Evolutionary conservation across 2,797 vertebrate species (phyloP), one percentile per base, ranked within the genome.

Genomic region (Hippocampus kuda): DNA sequence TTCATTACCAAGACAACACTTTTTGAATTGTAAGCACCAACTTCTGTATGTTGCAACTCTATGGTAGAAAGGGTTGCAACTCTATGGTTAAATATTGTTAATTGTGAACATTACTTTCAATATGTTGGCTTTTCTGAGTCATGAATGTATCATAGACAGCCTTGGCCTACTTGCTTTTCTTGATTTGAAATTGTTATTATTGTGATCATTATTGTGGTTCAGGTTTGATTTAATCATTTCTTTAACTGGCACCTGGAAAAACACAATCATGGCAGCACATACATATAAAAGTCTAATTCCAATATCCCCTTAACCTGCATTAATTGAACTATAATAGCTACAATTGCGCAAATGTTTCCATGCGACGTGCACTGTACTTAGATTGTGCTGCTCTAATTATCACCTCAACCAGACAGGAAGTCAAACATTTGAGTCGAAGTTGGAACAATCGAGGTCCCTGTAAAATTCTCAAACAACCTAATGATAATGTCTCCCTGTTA

Each of bases 1-100:
- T 83, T 82, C 79, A 80, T 77, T 72, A 77, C 75, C 83, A 82
- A 83, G 82, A 87, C 77, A 69, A 85, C 72, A 77, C 71, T 78
- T 85, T 59, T 85, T 84, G 63, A 86, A 87, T 82, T 79, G 72
- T 79, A 80, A 84, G 70, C 79, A 75, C 62, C 74, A 30, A 49
- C 69, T 64, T 82, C 73, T 77, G 73, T 78, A 75, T 70, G n/a
- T 81, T 79, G 83, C 81, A 82, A 77, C 67, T 72, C 70, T 73
- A 71, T 67, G 75, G 79, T 77, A n/a, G n/a, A n/a, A n/a, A n/a
- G n/a, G n/a, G n/a, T 81, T 79, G 83, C 81, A 82, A 77, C 67
- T 72, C 70, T 73, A 71, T 67, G 75, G 79, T 77, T 83, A 73
- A 72, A 73, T 77, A 76, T 81, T 74, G 76, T 57, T 65, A 60